Evolutionary conservation across 1,140 invertebrate species (phyloP), one percentile per base, ranked within the genome.

Genomic region (Propsilocerus akamusi): DNA sequence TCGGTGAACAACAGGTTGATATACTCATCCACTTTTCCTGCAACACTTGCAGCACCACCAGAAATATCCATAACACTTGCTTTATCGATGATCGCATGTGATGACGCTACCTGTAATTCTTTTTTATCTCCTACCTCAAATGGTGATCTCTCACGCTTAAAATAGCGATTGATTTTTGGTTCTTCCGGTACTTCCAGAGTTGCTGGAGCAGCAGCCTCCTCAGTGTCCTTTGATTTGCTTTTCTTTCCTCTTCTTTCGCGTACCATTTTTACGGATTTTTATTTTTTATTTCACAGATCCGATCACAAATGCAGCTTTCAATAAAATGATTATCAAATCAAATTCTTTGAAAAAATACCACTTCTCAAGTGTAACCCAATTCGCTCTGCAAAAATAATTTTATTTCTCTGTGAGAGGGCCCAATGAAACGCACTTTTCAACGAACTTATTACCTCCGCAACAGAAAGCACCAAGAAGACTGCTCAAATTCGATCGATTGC

Each of bases 1-100:
- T 41, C 34, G 8, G 34, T 41, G 14, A 41, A 41, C 8, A 41
- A 20, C 6, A 41, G 34, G 22, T 41, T 41, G 14, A 41, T 41
- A 17, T 41, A 41, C 22, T 41, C 34, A 20, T 41, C 34, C 17
- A 41, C 34, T 41, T 41, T 41, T 5, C 14, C 34, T 41, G 34
- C 34, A 20, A 41, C 34, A 20, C 22, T n/a, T 22, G 34, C 34
- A 17, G 34, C 34, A 41, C 34, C 34, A 20, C 34, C 61, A 14
- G 63, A 61, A 26, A 65, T 65, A 53, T 65, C 63, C 63, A 65
- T 65, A 10, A 65, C 49, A 8, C 63, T 52, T 26, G 63, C 63
- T 24, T 62, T 61, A 54, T 65, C 63, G 46, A 65, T 64, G 48
- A 65, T 63, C 17, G 63, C 63, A 30, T 63, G 62, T 28, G 65